phyloP scores from a whole-genome alignment of 1,140 invertebrate genomes.

The Glomeris maerens region DNA sequence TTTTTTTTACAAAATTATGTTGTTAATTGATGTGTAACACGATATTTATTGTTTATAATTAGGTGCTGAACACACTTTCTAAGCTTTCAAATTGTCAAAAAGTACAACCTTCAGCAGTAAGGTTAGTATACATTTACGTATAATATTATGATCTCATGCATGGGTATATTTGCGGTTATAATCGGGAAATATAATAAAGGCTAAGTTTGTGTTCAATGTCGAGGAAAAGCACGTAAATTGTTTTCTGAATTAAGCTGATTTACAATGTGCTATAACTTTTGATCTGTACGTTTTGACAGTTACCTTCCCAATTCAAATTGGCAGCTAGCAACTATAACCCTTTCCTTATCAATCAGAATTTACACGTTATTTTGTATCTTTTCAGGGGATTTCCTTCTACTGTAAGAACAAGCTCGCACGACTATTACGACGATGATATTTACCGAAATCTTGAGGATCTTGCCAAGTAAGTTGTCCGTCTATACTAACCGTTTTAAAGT shows the following conservation, averaged over 20 bases:
- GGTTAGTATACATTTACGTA: slow-evolving; percentile 41
- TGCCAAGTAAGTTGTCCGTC: slow-evolving; percentile 29
- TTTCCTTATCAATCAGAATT: not conserved
- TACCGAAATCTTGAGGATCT: slow-evolving; percentile 37
- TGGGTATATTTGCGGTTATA: too few relatives aligned
- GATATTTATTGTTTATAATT: slow-evolving; percentile 19
- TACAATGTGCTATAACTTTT: slow-evolving; percentile 3
- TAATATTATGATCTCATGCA: slow-evolving; percentile 1
- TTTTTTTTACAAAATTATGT: slow-evolving; percentile 13
- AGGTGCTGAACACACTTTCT: slow-evolving; percentile 76
- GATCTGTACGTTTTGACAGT: slow-evolving; percentile 9
- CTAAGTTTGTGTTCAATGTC: too few relatives aligned
- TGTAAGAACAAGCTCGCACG: slow-evolving; percentile 17
- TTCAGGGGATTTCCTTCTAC: slow-evolving; percentile 34
- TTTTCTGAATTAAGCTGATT: too few relatives aligned
- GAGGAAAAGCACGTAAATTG: too few relatives aligned
- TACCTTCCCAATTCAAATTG: too few relatives aligned
- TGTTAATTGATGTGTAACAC: slow-evolving; percentile 6
- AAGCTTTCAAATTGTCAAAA: slow-evolving; percentile 65
- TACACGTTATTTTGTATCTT: slow-evolving; percentile 13
- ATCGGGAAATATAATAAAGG: too few relatives aligned
- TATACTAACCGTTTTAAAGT: not conserved
- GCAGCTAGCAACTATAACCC: too few relatives aligned
- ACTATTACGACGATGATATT: slow-evolving; percentile 36
- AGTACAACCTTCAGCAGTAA: slow-evolving; percentile 45